Evolutionary conservation across 2,113 vertebrate genomes (phyloP).

Genomic region (Beaufortia kweichowensis): DNA sequence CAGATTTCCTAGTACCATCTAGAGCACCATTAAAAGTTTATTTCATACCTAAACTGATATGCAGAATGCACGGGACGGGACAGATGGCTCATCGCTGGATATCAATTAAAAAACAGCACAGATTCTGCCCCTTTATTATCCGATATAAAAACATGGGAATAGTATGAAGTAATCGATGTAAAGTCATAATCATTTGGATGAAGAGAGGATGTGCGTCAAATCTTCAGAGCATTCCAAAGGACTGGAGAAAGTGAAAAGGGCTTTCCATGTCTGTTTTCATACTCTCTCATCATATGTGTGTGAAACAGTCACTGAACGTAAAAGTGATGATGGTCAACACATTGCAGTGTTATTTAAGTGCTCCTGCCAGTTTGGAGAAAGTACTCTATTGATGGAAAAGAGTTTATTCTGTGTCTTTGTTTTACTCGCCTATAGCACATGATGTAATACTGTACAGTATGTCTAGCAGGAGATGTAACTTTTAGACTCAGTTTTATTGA

Average conservation of each 20-base stretch:
- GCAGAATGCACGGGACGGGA: constrained; percentile 15
- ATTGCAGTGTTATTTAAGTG: constrained; percentile 16
- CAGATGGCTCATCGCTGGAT: not conserved
- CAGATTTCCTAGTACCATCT: constrained; percentile 31
- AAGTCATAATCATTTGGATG: not conserved
- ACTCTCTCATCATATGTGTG: not conserved
- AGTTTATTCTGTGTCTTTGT: not conserved
- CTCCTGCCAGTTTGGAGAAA: constrained; percentile 17
- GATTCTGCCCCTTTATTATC: not conserved
- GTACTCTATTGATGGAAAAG: not conserved
- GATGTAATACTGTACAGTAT: not conserved
- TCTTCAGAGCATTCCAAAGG: constrained; percentile 54
- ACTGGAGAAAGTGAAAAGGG: constrained; percentile 20
- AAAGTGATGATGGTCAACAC: not conserved
- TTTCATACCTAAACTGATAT: constrained; percentile 29
- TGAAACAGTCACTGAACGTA: not conserved
- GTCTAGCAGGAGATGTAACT: not conserved
- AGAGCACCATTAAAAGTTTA: constrained; percentile 18
- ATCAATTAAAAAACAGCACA: not conserved
- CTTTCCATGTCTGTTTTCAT: constrained; percentile 24
- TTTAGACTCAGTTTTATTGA: constrained; percentile 27
- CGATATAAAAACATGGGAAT: not conserved
- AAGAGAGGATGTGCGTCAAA: constrained; percentile 24
- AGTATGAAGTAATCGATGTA: not conserved
- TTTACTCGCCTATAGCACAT: not conserved